Evolutionary conservation across 2,888 invertebrate genomes (phyloP).

Genomic region (Dascillus cervinus): DNA sequence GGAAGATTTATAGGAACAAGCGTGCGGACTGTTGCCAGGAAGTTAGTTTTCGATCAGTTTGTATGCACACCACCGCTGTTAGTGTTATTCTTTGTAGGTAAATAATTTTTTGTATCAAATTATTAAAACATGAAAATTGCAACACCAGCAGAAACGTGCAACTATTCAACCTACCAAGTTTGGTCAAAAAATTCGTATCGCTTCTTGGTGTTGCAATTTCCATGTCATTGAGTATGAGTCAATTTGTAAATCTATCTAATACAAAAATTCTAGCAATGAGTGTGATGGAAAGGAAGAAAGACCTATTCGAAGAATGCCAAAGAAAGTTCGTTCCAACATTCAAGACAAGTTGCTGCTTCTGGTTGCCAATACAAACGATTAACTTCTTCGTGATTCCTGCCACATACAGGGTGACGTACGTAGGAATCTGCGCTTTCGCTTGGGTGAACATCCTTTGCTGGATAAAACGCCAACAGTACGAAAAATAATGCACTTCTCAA

Average conservation of each 20-base stretch:
- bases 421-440: conserved; percentile 67
- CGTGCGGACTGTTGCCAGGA: conserved; percentile 54
- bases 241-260: background rate
- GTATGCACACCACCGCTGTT: conserved; percentile 66
- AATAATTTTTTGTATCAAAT: too few species aligned
- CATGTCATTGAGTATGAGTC: too few species aligned
- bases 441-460: conserved; percentile 84
- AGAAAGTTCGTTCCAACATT: conserved; percentile 66
- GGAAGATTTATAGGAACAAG: conserved; percentile 58
- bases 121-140: too few species aligned
- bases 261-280: conserved; percentile 54
- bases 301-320: conserved; percentile 62
- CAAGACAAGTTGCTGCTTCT: conserved; percentile 70
- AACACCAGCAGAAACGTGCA: too few species aligned
- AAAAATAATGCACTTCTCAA: too few species aligned
- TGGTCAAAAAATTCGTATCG: too few species aligned
- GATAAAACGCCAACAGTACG: conserved; percentile 54
- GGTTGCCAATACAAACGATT: conserved; percentile 73
- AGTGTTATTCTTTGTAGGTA: conserved; percentile 64
- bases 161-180: too few species aligned
- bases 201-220: too few species aligned
- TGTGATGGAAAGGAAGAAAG: conserved; percentile 60
- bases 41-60: conserved; percentile 70
- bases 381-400: conserved; percentile 71
- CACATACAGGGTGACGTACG: conserved; percentile 66